Evolutionary conservation across 1,140 invertebrate genomes (phyloP), one percentile per base, ranked within the genome.

Genomic region (Aphelenchoides avenae): DNA sequence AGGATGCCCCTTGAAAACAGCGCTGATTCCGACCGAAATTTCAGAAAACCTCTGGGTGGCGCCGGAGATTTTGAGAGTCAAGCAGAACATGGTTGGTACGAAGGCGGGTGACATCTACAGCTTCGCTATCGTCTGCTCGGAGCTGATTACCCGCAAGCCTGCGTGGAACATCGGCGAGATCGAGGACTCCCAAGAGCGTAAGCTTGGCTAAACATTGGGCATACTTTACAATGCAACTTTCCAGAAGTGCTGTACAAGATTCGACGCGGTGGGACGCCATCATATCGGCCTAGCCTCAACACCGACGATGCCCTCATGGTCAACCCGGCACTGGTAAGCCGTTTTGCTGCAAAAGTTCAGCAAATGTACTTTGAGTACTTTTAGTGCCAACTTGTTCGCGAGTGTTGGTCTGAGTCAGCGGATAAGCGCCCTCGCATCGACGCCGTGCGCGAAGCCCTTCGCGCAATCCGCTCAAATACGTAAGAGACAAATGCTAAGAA

Each of bases 401-500:
- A n/a, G n/a, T n/a, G n/a, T n/a, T n/a, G n/a, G n/a, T n/a, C n/a
- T n/a, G n/a, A n/a, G n/a, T n/a, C 11, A 39, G 42, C 13, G 13
- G 42, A 11, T 9, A 33, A n/a, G 13, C 11, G 42, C 13, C 13
- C 42, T 9, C 39, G 13, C 42, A 44, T 13, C 34, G 42, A 33
- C n/a, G n/a, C n/a, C n/a, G n/a, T n/a, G n/a, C n/a, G n/a, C n/a
- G n/a, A n/a, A n/a, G n/a, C n/a, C n/a, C n/a, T 13, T n/a, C 15
- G 42, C n/a, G n/a, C n/a, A n/a, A n/a, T n/a, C n/a, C n/a, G n/a
- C n/a, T 11, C 11, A 87, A 92, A 86, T 85, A 89, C 3, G 77
- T 92, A 11, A 85, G 87, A 2, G 84, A 91, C 1, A 80, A 91
- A 2, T 85, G 86, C 61, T 87, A n/a, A n/a, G n/a, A n/a, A n/a